A percentile compares a stretch with the other conserved stretches of the same genome.
Evolutionary conservation across 2,888 invertebrate genomes (phyloP).

Genomic region (Tachina grossa): DNA sequence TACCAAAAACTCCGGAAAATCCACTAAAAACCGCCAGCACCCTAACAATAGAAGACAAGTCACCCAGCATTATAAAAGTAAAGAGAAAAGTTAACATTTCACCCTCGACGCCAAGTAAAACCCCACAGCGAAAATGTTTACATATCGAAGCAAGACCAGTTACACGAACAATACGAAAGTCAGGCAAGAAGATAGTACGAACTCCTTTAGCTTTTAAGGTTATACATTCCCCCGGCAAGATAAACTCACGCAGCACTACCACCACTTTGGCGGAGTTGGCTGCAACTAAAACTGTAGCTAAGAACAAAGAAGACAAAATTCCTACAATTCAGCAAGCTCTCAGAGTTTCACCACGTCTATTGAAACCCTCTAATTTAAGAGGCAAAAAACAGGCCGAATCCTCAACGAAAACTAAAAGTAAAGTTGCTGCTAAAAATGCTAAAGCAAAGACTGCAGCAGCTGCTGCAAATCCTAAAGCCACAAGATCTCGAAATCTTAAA

Average conservation of each 20-base stretch:
- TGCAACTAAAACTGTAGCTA: slow-evolving; percentile 40
- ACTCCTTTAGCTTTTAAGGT: slow-evolving; percentile 71
- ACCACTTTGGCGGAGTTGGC: slow-evolving; percentile 58
- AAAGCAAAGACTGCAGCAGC: slow-evolving; percentile 4
- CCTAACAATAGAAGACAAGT: slow-evolving; percentile 62
- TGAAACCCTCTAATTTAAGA: slow-evolving; percentile 54
- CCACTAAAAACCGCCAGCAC: background rate
- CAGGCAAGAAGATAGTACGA: slow-evolving; percentile 69
- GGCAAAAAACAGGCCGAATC: slow-evolving; percentile 25
- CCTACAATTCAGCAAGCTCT: slow-evolving; percentile 17
- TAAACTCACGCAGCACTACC: slow-evolving; percentile 65
- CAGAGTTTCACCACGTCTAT: slow-evolving; percentile 65
- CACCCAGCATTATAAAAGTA: slow-evolving; percentile 32
- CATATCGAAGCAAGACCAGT: slow-evolving; percentile 77
- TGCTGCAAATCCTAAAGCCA: slow-evolving; percentile 34
- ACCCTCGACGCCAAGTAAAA: slow-evolving; percentile 39
- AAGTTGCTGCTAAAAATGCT: slow-evolving; percentile 33
- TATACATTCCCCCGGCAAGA: slow-evolving; percentile 63
- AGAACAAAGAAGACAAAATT: slow-evolving; percentile 27
- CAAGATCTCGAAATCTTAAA: slow-evolving; percentile 29
- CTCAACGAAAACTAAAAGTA: slow-evolving; percentile 28
- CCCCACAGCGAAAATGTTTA: slow-evolving; percentile 73
- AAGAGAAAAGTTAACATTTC: slow-evolving; percentile 52
- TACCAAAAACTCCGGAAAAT: slow-evolving; percentile 57
- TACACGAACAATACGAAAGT: slow-evolving; percentile 61